Evolutionary conservation across 2,797 vertebrate genomes (phyloP).

Genomic region (Lates japonicus): DNA sequence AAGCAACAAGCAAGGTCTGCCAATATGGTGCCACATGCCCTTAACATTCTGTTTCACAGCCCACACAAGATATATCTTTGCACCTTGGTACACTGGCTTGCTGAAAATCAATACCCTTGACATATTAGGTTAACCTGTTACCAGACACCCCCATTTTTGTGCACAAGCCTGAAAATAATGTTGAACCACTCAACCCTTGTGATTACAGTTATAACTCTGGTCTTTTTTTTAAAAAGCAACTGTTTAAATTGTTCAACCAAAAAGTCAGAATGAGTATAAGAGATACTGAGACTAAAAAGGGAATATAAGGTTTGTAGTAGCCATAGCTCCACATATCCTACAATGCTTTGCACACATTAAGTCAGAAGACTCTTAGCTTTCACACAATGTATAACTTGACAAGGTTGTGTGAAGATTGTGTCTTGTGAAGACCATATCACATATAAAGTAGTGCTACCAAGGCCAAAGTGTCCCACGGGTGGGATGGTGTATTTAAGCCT

Average conservation of each 20-base stretch:
- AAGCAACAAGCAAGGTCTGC: conserved; percentile 49
- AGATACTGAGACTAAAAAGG: background rate
- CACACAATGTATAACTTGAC: background rate
- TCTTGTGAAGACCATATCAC: background rate
- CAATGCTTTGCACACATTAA: background rate
- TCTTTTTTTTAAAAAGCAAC: background rate
- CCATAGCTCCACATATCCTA: background rate
- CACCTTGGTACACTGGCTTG: conserved; percentile 45
- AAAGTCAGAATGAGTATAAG: background rate
- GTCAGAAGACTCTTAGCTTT: background rate
- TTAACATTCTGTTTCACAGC: conserved; percentile 52
- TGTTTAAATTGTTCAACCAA: background rate
- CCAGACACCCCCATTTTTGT: background rate
- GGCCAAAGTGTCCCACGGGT: background rate
- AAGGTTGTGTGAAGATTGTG: background rate
- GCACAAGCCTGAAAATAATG: conserved; percentile 2
- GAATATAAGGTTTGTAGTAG: background rate
- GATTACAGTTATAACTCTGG: background rate
- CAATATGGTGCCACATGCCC: conserved; percentile 53
- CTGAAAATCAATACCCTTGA: conserved; percentile 70
- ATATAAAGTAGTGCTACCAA: background rate
- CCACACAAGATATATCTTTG: conserved; percentile 53
- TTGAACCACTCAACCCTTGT: too few species aligned
- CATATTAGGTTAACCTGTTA: conserved; percentile 50
- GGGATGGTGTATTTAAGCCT: conserved; percentile 24